Conservation (phyloP, 2,888 invertebrate species). For the Patella ulyssiponensis region DNA sequence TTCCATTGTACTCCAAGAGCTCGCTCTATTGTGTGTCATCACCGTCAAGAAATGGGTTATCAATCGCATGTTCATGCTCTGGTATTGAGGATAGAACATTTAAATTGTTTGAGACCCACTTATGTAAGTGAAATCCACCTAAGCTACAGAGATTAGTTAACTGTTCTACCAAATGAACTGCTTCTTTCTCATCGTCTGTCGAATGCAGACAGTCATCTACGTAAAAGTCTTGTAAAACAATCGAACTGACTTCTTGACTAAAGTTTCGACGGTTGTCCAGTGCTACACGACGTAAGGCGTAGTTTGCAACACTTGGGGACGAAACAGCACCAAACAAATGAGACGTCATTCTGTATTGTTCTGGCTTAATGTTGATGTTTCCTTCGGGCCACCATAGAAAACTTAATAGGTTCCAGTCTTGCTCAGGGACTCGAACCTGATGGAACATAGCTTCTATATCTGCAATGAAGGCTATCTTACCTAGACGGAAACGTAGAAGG, state of each 20-base stretch:
- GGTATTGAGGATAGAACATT: slow-evolving; percentile 24
- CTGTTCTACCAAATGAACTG: slow-evolving; percentile 18
- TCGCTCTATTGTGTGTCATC: slow-evolving; percentile 24
- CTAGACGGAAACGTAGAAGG: slow-evolving; percentile 37
- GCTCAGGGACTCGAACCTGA: slow-evolving; percentile 31
- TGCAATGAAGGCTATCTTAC: slow-evolving; percentile 36
- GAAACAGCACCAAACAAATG: slow-evolving; percentile 17
- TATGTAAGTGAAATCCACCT: slow-evolving; percentile 32
- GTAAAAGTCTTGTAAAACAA: slow-evolving; percentile 29
- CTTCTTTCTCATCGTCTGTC: slow-evolving; percentile 13
- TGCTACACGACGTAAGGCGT: not conserved
- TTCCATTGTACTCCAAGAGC: slow-evolving; percentile 39
- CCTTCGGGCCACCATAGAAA: slow-evolving; percentile 40
- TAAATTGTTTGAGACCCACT: slow-evolving; percentile 33
- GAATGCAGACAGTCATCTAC: slow-evolving; percentile 35
- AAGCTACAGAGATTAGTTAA: slow-evolving; percentile 16
- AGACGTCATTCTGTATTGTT: slow-evolving; percentile 6
- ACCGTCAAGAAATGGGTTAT: not conserved
- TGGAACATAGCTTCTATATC: slow-evolving; percentile 41
- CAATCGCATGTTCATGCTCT: slow-evolving; percentile 22
- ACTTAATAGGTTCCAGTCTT: slow-evolving; percentile 31
- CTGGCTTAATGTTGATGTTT: not conserved
- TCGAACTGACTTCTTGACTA: slow-evolving; percentile 13
- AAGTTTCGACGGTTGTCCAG: not conserved
- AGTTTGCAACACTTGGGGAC: slow-evolving; percentile 7